Percentiles rank a stretch among this genome's conserved stretches.
These are phyloP conservation scores for Invenusta paracnida DNA, from an alignment of 2,888 invertebrate genomes.

Conservation along the genomic window DNA sequence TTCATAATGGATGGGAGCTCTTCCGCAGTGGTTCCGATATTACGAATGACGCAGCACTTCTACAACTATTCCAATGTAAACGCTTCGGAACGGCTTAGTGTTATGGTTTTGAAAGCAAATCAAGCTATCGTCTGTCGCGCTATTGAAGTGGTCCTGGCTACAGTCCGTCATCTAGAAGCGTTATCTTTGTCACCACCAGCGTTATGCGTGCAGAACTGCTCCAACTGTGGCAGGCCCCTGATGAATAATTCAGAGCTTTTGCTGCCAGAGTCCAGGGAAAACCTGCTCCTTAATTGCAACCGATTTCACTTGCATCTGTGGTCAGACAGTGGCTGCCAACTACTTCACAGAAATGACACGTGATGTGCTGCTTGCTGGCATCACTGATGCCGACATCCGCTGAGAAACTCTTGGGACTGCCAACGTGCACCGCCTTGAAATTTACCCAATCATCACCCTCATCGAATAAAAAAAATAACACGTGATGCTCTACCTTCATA, in stretches of 20 bases:
- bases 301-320: not conserved
- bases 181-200: not conserved
- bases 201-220: no score
- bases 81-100: no score
- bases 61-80: not conserved
- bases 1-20: no score
- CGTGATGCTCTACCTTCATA: not conserved
- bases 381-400: not conserved
- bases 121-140: not conserved
- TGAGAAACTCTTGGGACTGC: not conserved
- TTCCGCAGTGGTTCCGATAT: no score
- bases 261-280: not conserved
- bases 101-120: slow-evolving; percentile 1
- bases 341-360: not conserved
- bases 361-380: not conserved
- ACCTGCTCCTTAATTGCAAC: not conserved
- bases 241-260: not conserved
- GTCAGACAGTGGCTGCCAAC: not conserved
- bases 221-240: not conserved
- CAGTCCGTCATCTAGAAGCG: not conserved
- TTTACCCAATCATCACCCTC: not conserved
- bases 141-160: not conserved
- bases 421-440: not conserved
- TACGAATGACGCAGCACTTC: no score
- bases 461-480: not conserved